A percentile compares a stretch with the other conserved stretches of the same genome.
These are phyloP conservation scores for Drosophila mimica DNA, from an alignment of 2,888 invertebrate genomes.

Conservation along the genomic window DNA sequence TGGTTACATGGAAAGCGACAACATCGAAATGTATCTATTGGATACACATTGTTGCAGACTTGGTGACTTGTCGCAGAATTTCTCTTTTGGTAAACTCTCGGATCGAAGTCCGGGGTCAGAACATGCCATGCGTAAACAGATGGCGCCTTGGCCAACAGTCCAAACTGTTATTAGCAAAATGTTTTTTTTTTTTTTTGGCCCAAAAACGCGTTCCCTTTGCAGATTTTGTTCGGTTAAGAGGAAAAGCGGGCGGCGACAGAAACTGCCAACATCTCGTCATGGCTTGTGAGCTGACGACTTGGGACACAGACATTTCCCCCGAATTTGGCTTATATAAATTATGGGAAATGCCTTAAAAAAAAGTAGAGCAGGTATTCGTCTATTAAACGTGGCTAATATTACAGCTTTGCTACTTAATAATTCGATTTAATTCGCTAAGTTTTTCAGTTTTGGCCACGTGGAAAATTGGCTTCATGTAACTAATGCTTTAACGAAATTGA, in stretches of 20 bases:
- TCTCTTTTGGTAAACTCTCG: slow-evolving; percentile 56
- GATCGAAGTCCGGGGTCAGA: slow-evolving; percentile 47
- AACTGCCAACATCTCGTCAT: slow-evolving; percentile 48
- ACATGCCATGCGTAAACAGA: slow-evolving; percentile 66
- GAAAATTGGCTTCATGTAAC: slow-evolving; percentile 60
- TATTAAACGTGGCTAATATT: slow-evolving; percentile 35
- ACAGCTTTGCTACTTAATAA: slow-evolving; percentile 58
- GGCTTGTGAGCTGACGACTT: slow-evolving; percentile 39
- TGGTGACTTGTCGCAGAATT: slow-evolving; percentile 39
- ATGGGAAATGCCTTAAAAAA: slow-evolving; percentile 35
- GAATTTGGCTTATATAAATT: slow-evolving; percentile 44
- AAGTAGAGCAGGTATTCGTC: slow-evolving; percentile 13
- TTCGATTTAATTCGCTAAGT: slow-evolving; percentile 69
- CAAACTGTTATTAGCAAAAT: slow-evolving; percentile 48
- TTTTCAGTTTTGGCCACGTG: slow-evolving; percentile 56
- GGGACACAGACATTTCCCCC: slow-evolving; percentile 35
- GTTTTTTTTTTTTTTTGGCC: slow-evolving; percentile 1
- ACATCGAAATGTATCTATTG: slow-evolving; percentile 39
- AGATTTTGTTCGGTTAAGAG: slow-evolving; percentile 12
- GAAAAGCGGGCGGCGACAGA: slow-evolving; percentile 39
- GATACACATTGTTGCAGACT: slow-evolving; percentile 32
- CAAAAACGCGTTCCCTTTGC: slow-evolving; percentile 37
- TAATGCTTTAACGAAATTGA: slow-evolving; percentile 23
- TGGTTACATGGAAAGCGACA: slow-evolving; percentile 57
- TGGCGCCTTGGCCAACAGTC: slow-evolving; percentile 25